These are phyloP conservation scores for Accipiter cooperii DNA, from an alignment of 2,113 vertebrate genomes.

Conservation along the genomic window DNA sequence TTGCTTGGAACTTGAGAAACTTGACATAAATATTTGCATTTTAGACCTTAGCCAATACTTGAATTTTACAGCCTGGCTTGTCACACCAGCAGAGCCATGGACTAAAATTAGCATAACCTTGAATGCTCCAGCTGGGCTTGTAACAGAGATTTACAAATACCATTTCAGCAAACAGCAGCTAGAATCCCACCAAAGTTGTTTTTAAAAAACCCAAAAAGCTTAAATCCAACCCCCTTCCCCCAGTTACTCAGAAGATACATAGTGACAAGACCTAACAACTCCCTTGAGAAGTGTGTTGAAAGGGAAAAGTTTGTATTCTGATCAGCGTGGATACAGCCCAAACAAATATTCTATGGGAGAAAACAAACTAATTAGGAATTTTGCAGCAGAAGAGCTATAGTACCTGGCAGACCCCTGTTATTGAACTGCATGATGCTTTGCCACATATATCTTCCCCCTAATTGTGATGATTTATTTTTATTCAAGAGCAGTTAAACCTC, in stretches of 20 bases:
- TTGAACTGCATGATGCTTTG: background rate
- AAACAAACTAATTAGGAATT: conserved; percentile 18
- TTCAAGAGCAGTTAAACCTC: conserved; percentile 16
- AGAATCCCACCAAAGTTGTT: background rate
- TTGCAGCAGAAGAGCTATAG: background rate
- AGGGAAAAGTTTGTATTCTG: background rate
- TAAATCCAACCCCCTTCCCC: background rate
- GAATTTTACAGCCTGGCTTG: background rate
- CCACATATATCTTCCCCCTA: background rate
- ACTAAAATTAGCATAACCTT: conserved; percentile 26
- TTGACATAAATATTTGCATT: conserved; percentile 17
- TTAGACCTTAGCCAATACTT: conserved; percentile 1
- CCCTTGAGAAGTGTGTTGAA: background rate
- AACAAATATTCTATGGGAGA: background rate
- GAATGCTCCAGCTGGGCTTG: conserved; percentile 24
- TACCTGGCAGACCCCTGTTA: background rate
- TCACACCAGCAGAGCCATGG: background rate
- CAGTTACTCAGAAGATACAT: background rate
- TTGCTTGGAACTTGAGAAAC: background rate
- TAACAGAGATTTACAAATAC: conserved; percentile 35
- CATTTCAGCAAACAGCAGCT: background rate
- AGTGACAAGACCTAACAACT: background rate
- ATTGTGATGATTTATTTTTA: conserved; percentile 52
- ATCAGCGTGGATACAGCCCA: background rate
- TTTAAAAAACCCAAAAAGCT: background rate